These are phyloP conservation scores for Alaudala cheleensis DNA, from an alignment of 2,113 vertebrate genomes.

Conservation along the genomic window DNA sequence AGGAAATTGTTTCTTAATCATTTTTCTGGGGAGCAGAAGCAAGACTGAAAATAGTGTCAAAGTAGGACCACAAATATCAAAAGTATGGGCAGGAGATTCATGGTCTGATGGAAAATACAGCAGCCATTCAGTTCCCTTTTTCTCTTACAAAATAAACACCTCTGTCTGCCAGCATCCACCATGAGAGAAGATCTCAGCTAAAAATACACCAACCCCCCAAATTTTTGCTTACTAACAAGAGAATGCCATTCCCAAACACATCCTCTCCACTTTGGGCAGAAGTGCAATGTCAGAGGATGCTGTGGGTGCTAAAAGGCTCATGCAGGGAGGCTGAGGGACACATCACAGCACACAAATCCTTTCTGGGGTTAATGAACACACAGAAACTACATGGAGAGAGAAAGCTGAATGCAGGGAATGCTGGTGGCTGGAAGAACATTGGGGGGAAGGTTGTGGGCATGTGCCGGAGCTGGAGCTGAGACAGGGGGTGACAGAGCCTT, in stretches of 20 bases:
- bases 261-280: neutral
- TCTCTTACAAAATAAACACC: constrained; percentile 29
- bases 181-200: neutral
- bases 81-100: neutral
- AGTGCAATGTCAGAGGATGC: neutral
- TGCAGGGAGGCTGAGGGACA: neutral
- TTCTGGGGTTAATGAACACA: neutral
- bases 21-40: constrained; percentile 35
- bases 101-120: neutral
- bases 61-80: neutral
- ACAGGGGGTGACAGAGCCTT: rapidly evolving
- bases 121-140: neutral
- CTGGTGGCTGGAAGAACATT: neutral
- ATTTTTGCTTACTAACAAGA: neutral
- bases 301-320: neutral
- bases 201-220: neutral
- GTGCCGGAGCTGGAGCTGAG: neutral
- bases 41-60: neutral
- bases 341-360: neutral
- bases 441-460: neutral
- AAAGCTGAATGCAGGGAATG: neutral
- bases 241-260: neutral
- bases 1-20: constrained; percentile 33
- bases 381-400: neutral
- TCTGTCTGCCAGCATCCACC: neutral